These are phyloP conservation scores for Andrena minutula DNA, from an alignment of 2,888 invertebrate species.

Conservation along the genomic window DNA sequence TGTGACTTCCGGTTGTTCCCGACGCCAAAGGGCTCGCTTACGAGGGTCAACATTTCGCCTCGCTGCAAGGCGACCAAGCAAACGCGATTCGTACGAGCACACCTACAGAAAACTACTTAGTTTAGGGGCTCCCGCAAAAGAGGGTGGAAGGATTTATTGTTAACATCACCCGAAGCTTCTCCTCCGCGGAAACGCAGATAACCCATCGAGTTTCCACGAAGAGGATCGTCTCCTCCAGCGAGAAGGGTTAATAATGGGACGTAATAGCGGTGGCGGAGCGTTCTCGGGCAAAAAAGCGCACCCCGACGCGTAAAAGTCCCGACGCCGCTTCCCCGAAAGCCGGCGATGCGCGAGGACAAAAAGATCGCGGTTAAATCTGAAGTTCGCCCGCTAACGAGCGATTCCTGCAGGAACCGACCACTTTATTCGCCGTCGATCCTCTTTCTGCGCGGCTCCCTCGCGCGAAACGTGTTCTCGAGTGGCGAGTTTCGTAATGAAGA, in stretches of 20 bases:
- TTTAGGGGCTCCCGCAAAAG: conserved; percentile 1
- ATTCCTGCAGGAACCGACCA: conserved; percentile 57
- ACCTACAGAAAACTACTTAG: background rate
- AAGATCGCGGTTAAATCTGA: conserved; percentile 53
- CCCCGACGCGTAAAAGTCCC: conserved; percentile 37
- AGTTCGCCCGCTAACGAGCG: conserved; percentile 64
- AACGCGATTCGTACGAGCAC: conserved; percentile 30
- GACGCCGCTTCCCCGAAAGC: conserved; percentile 18
- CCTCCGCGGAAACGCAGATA: background rate
- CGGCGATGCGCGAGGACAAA: conserved; percentile 49
- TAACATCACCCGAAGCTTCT: background rate
- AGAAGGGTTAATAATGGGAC: background rate
- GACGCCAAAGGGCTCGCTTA: conserved; percentile 43
- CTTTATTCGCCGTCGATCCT: background rate
- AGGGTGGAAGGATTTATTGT: conserved; percentile 18
- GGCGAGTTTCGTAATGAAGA: conserved; percentile 37
- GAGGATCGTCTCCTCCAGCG: background rate
- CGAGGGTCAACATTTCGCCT: conserved; percentile 47
- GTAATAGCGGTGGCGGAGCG: conserved; percentile 22
- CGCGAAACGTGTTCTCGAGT: conserved; percentile 32
- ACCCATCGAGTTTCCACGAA: background rate
- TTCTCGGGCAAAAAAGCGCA: conserved; percentile 17
- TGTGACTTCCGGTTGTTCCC: conserved; percentile 44
- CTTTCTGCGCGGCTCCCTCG: background rate
- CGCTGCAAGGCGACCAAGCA: conserved; percentile 18